Base-by-base conservation (phyloP, 2,113 vertebrate species). In the Dasyprocta punctata region DNA sequence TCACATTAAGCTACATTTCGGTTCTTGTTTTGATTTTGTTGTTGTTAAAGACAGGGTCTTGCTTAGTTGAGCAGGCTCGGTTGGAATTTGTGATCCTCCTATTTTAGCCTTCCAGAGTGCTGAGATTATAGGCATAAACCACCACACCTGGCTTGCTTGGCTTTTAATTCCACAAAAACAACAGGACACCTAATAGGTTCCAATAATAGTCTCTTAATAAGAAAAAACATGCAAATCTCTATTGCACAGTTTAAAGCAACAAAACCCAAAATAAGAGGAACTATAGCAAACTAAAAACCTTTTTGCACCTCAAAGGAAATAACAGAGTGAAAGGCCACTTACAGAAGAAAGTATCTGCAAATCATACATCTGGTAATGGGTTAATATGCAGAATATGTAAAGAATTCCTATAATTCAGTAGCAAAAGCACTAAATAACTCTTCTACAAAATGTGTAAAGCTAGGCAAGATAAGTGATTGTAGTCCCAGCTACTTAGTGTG, bases 111-210 rank as follows among this genome's bases (percentile, higher is more conserved):
- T 12, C 24, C 73, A 77, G 73, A 77, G 73, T 47, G 26, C 26
- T 77, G 41, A 26, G 26, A 78, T 49, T 54, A 54, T 36, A 80
- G 16, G 30, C 10, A 14, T 54, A 54, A 54, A 80, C 17, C 30
- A 75, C 49, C 49, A 36, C 49, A 80, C 49, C 17, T 80, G 49
- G 30, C 47, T 54, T 92, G 44, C 75, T 81, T 95, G 26, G 13
- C 78, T 90, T 88, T 87, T 86, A 86, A 77, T 73, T 92, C 63
- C 24, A 82, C 90, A 85, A 93, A 94, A 90, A 5, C 92, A 96
- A 83, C 7, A 75, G n/a, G 20, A 90, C 0, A 85, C 7, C 26
- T 75, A 67, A 1, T 58, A 65, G 56, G 61, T 94, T 90, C 41
- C 22, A 61, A 17, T 49, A 90, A 75, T 1, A 75, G 49, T 54